Evolutionary conservation across 2,888 invertebrate genomes (phyloP).

Genomic region (Dorcus parallelipipedus): DNA sequence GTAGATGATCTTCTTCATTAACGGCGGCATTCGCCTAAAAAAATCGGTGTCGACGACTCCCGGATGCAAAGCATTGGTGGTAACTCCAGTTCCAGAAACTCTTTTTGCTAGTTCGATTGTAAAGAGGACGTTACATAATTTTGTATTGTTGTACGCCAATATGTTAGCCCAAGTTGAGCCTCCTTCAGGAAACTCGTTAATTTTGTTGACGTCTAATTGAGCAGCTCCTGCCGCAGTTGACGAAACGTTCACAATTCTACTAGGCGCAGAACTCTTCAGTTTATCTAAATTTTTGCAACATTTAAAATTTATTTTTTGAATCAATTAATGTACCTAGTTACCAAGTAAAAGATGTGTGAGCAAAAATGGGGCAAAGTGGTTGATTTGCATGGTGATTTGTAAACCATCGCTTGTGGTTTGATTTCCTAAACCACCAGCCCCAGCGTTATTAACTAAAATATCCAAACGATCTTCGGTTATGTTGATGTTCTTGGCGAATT

Average conservation of each 20-base stretch:
- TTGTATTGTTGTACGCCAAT: conserved; percentile 19
- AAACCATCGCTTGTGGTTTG: conserved; percentile 59
- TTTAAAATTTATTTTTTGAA: neutral
- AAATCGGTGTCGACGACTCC: conserved; percentile 25
- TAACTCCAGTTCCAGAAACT: conserved; percentile 27
- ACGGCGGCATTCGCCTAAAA: neutral
- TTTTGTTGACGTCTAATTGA: neutral
- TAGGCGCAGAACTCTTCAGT: conserved; percentile 41
- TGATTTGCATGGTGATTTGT: conserved; percentile 51
- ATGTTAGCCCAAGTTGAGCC: neutral
- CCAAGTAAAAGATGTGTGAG: conserved; percentile 63
- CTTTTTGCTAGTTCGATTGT: conserved; percentile 29
- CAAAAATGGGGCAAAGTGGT: conserved; percentile 48
- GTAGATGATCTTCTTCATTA: neutral
- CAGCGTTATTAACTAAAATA: conserved; percentile 64
- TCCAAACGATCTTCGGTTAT: conserved; percentile 55
- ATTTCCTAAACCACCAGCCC: conserved; percentile 49
- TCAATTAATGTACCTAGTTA: conserved; percentile 19
- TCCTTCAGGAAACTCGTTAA: conserved; percentile 5
- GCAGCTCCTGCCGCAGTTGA: conserved; percentile 19
- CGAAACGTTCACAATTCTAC: conserved; percentile 35
- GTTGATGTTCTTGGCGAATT: conserved; percentile 59
- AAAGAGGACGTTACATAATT: conserved; percentile 33
- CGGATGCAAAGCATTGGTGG: conserved; percentile 34
- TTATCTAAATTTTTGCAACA: conserved; percentile 44